Evolutionary conservation across 1,140 invertebrate genomes (phyloP).

Genomic region (Tribolium castaneum): DNA sequence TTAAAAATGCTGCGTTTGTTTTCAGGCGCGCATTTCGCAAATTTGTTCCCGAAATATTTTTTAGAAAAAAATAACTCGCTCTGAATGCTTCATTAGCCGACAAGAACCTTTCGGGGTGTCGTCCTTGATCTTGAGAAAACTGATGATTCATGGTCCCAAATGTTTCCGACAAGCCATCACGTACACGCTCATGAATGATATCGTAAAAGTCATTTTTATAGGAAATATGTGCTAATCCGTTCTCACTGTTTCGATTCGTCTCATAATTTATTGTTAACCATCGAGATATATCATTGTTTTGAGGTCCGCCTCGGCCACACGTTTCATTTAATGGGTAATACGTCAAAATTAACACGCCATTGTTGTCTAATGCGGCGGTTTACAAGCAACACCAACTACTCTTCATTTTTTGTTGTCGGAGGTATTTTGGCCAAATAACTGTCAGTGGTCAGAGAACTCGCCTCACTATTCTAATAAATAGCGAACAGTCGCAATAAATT

Average conservation of each 20-base stretch:
- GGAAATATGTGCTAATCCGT: not conserved
- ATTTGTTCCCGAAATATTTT: too few relatives aligned
- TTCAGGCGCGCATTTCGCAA: too few relatives aligned
- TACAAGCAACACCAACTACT: constrained; percentile 19
- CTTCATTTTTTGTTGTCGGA: constrained; percentile 5
- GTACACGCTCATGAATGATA: not conserved
- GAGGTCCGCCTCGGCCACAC: constrained; percentile 11
- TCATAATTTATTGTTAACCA: constrained; percentile 3
- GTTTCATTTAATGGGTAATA: constrained; percentile 25
- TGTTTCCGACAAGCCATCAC: constrained; percentile 1
- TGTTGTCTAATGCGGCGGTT: constrained; percentile 33
- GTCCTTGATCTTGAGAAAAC: constrained; percentile 2
- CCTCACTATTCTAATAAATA: constrained; percentile 34
- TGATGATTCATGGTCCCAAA: not conserved
- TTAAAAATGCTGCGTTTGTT: not conserved
- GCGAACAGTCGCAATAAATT: constrained; percentile 38
- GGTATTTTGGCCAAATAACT: not conserved
- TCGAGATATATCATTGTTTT: constrained; percentile 15
- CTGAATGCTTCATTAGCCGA: not conserved
- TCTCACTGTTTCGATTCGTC: constrained; percentile 10
- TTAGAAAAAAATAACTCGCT: too few relatives aligned
- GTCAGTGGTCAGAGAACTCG: not conserved
- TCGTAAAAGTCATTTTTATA: not conserved
- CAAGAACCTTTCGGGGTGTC: not conserved
- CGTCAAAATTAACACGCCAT: constrained; percentile 33